Conservation (phyloP, 2,797 vertebrate species). For the Scleropages formosus region DNA sequence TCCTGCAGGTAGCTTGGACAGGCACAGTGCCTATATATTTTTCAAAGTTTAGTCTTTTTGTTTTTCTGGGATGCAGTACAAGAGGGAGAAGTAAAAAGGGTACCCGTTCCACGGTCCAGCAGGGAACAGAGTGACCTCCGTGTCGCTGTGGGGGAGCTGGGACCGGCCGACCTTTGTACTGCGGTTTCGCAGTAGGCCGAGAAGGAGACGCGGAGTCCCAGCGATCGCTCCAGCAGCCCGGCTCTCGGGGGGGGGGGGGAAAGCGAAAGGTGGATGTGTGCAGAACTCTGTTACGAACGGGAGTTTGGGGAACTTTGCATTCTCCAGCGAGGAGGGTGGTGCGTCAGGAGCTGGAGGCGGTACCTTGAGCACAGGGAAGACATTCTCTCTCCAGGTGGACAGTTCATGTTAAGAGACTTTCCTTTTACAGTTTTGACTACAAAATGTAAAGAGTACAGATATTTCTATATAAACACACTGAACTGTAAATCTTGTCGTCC, state of each 20-base stretch:
- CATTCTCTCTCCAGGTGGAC: slow-evolving; percentile 50
- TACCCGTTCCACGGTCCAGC: too few relatives aligned
- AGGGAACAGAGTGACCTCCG: slow-evolving; percentile 40
- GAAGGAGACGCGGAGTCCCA: background rate
- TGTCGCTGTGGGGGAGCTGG: slow-evolving; percentile 31
- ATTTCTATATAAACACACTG: slow-evolving; percentile 74
- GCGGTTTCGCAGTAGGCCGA: slow-evolving; percentile 28
- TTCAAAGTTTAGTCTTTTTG: background rate
- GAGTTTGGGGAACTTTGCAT: too few relatives aligned
- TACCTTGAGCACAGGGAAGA: background rate
- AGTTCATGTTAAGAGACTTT: slow-evolving; percentile 61
- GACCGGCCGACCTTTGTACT: background rate
- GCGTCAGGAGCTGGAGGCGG: too few relatives aligned
- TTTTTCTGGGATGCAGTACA: background rate
- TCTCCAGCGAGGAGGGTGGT: background rate
- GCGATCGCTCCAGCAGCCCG: too few relatives aligned
- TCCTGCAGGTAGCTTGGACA: background rate
- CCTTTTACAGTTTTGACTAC: slow-evolving; percentile 70
- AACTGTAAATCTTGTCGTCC: slow-evolving; percentile 59
- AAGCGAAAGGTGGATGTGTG: background rate
- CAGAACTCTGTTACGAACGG: background rate
- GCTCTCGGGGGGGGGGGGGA: too few relatives aligned
- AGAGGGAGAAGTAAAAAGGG: background rate
- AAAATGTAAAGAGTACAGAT: slow-evolving; percentile 68
- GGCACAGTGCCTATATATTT: background rate